Percentiles rank a stretch among this genome's conserved stretches.
phyloP scores from a whole-genome alignment of 2,888 invertebrate genomes.

The Lomographa bimaculata region DNA sequence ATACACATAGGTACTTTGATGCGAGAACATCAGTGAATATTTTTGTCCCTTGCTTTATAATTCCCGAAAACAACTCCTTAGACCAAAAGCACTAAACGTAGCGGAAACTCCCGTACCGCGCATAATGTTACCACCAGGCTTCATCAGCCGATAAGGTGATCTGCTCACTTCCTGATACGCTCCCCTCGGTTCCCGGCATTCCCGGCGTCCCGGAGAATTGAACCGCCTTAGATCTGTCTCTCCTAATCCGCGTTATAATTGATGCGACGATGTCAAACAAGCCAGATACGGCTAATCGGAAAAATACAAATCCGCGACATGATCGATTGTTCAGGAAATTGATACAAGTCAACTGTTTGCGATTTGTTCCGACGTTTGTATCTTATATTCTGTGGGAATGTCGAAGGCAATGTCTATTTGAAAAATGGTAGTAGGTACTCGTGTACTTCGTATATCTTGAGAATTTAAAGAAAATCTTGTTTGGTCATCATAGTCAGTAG shows the following conservation, averaged over 20 bases:
- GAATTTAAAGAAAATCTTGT: no score
- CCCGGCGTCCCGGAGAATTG: slow-evolving; percentile 62
- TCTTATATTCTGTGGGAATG: neutral
- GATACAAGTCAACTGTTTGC: slow-evolving; percentile 33
- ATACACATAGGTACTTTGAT: no score
- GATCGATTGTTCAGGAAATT: slow-evolving; percentile 67
- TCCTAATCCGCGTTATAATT: slow-evolving; percentile 81
- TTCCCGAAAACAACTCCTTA: neutral
- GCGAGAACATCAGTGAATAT: no score
- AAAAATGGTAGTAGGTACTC: no score
- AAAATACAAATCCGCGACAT: slow-evolving; percentile 78
- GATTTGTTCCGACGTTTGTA: slow-evolving; percentile 18
- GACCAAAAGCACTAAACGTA: slow-evolving; percentile 7
- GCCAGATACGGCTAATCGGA: slow-evolving; percentile 74
- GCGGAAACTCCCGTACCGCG: slow-evolving; percentile 33
- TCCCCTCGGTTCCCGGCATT: slow-evolving; percentile 37
- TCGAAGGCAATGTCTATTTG: no score
- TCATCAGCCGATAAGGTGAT: slow-evolving; percentile 64
- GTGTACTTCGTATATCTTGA: no score
- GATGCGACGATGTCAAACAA: slow-evolving; percentile 80
- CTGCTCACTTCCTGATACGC: slow-evolving; percentile 65
- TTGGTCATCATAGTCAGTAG: no score
- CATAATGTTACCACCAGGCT: slow-evolving; percentile 52
- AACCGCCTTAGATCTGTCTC: slow-evolving; percentile 80
- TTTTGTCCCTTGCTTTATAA: no score